Conservation (phyloP, 2,797 vertebrate genomes). For the Lepilemur ruficaudatus region DNA sequence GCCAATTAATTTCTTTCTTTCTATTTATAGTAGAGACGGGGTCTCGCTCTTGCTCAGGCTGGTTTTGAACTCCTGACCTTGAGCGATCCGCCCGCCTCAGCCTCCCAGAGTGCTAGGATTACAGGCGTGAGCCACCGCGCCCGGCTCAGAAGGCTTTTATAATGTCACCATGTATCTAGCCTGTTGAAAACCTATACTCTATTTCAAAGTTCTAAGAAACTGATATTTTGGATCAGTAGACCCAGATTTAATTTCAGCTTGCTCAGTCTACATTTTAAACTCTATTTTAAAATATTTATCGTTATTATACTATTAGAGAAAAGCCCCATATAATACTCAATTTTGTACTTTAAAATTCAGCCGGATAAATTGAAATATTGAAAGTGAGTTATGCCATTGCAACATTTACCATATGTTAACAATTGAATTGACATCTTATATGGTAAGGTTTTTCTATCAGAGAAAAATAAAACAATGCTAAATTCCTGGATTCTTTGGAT, state of each 20-base stretch:
- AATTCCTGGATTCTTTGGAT: background rate
- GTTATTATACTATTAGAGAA: slow-evolving; percentile 57
- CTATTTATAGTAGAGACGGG: too few species aligned
- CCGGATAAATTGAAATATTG: slow-evolving; percentile 81
- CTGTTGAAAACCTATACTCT: slow-evolving; percentile 11
- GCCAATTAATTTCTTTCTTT: too few species aligned
- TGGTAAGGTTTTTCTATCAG: slow-evolving; percentile 59
- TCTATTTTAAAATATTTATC: slow-evolving; percentile 73
- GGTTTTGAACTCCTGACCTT: too few species aligned
- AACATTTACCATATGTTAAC: slow-evolving; percentile 75
- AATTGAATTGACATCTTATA: slow-evolving; percentile 49
- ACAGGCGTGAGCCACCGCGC: too few species aligned
- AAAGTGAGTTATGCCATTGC: slow-evolving; percentile 65
- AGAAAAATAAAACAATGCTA: slow-evolving; percentile 36
- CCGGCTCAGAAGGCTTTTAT: background rate
- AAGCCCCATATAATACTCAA: slow-evolving; percentile 61
- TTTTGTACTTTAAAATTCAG: slow-evolving; percentile 77
- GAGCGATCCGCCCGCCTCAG: too few species aligned
- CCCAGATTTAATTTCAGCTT: slow-evolving; percentile 67
- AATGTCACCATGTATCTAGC: slow-evolving; percentile 30
- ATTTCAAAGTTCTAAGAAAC: slow-evolving; percentile 46
- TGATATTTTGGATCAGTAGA: background rate
- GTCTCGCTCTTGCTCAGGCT: too few species aligned
- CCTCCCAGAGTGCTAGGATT: too few species aligned
- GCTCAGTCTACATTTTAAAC: slow-evolving; percentile 64